A percentile compares a stretch with the other conserved stretches of the same genome.
Conservation (phyloP, 2,797 vertebrate genomes). For the Hipposideros larvatus region DNA sequence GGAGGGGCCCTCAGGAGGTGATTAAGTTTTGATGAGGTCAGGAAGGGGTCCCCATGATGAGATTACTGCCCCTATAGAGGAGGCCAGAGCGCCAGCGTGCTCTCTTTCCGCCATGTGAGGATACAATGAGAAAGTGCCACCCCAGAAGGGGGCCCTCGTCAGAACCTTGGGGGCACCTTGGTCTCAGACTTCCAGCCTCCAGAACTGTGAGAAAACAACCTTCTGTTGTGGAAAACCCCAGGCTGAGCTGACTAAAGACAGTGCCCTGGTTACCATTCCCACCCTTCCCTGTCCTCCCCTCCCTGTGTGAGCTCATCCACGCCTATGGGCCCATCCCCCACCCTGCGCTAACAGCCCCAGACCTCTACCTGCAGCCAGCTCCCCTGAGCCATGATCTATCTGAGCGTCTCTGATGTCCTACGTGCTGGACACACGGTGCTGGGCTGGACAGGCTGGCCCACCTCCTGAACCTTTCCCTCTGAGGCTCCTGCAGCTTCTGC, state of each 20-base stretch:
- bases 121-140: too few species aligned
- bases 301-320: not conserved
- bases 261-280: not conserved
- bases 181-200: not conserved
- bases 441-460: rapidly evolving
- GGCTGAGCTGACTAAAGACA: not conserved
- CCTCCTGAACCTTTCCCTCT: rapidly evolving
- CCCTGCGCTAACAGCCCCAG: rapidly evolving
- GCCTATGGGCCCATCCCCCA: rapidly evolving
- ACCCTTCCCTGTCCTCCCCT: not conserved
- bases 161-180: not conserved
- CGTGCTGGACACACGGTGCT: too few species aligned
- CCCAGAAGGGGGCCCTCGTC: not conserved
- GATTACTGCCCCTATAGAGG: not conserved
- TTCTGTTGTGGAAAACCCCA: not conserved
- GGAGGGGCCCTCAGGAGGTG: not conserved
- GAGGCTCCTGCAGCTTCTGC: not conserved
- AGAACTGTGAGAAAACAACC: not conserved
- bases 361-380: rapidly evolving
- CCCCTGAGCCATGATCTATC: rapidly evolving
- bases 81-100: not conserved
- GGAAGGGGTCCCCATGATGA: not conserved
- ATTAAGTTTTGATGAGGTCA: not conserved
- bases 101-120: not conserved
- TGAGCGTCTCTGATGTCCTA: not conserved